Base-by-base conservation (phyloP, 92 coral and sea anemone genomes). In the Siderastrea siderea region DNA sequence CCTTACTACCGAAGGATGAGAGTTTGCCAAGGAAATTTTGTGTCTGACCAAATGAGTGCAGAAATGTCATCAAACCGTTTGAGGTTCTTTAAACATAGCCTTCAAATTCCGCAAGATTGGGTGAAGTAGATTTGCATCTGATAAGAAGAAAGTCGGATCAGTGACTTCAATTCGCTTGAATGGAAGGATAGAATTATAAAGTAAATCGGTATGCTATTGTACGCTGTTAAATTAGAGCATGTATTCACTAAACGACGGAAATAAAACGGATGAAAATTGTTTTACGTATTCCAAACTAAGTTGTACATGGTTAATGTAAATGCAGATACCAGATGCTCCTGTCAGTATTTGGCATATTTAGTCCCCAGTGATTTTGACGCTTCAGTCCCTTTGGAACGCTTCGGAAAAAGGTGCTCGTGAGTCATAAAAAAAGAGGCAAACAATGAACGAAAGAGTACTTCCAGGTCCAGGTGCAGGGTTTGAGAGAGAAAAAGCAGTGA, bases 261-360 rank as follows among this genome's bases (percentile, higher is more conserved):
- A 63, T 48, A 58, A 46, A 12, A 50, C 62, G 61, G 71, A 83
- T 74, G 61, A 63, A 73, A 72, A 71, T 45, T 69, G 57, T 73
- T 55, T 82, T 16, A 60, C 62, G 26, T 12, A 13, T 83, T 61
- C 49, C 73, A 74, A 60, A 13, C n/a, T 17, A 65, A 61, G 72
- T 49, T 54, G 38, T 73, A 43, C 53, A 49, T 49, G 74, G 47
- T 74, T 74, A 51, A 46, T 47, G 63, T 84, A 74, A 65, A 84
- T 84, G 50, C 87, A 74, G 74, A 60, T 74, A 84, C 79, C 87
- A 84, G 87, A 84, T 84, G 87, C 52, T 61, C 26, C 59, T 60
- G 69, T 62, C 62, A 4, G 80, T 60, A 51, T 63, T 63, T 84
- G 80, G 87, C 87, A 74, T 63, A 65, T 73, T 64, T 78, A 70